Percentiles rank a stretch among this genome's conserved stretches.
Conservation (phyloP, 1,140 invertebrate species). For the Heliothis subflexa region DNA sequence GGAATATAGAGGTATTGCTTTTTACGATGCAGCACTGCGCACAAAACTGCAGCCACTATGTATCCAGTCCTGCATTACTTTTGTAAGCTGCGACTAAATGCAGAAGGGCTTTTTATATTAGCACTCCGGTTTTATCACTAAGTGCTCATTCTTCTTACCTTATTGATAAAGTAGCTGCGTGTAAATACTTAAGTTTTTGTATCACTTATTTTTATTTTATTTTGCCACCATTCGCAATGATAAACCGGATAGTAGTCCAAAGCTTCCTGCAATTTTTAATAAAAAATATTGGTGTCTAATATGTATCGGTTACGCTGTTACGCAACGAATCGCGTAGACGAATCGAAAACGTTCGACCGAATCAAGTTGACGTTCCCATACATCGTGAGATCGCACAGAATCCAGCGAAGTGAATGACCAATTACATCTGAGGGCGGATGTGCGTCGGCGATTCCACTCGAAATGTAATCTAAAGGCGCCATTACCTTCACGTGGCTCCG, state of each 20-base stretch:
- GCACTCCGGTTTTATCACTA: constrained; percentile 11
- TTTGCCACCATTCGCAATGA: not conserved
- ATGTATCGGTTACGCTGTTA: not conserved
- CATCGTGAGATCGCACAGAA: constrained; percentile 64
- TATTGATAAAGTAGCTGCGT: not conserved
- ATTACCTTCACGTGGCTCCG: constrained; percentile 67
- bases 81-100: constrained; percentile 16
- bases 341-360: constrained; percentile 51
- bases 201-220: not conserved
- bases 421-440: constrained; percentile 76
- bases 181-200: not conserved
- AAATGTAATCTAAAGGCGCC: constrained; percentile 74
- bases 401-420: constrained; percentile 71
- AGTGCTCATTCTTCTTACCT: constrained; percentile 2
- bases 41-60: constrained; percentile 16
- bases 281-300: not conserved
- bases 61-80: constrained; percentile 4
- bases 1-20: constrained; percentile 46
- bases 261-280: not conserved
- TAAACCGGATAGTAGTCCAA: constrained; percentile 10
- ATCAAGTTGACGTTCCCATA: constrained; percentile 63
- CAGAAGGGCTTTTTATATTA: constrained; percentile 17
- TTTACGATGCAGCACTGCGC: constrained; percentile 25
- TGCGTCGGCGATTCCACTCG: constrained; percentile 60
- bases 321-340: constrained; percentile 23